These are phyloP conservation scores for Monomorium pharaonis DNA, from an alignment of 1,140 invertebrate genomes.

Conservation along the genomic window DNA sequence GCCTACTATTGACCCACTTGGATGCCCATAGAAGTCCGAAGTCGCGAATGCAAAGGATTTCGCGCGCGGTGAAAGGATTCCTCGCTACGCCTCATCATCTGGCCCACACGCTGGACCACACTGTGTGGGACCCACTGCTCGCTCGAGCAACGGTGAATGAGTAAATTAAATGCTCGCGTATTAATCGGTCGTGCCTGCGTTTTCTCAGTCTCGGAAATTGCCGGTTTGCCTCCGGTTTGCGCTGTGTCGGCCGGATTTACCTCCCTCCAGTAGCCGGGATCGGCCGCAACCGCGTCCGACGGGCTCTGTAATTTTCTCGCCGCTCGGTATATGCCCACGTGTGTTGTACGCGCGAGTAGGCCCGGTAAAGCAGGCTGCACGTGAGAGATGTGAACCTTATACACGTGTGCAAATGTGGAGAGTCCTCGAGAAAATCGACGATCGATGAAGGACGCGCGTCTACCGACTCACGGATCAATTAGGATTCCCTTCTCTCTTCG, in stretches of 20 bases:
- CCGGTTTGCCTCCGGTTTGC: slow-evolving; percentile 69
- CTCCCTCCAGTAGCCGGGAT: slow-evolving; percentile 60
- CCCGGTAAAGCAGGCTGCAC: neutral
- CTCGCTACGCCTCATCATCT: slow-evolving; percentile 62
- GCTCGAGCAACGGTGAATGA: slow-evolving; percentile 73
- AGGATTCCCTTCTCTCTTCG: neutral
- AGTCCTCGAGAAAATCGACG: slow-evolving; percentile 41
- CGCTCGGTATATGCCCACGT: slow-evolving; percentile 75
- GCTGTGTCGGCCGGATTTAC: slow-evolving; percentile 33
- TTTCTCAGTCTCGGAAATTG: slow-evolving; percentile 78
- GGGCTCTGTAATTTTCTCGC: slow-evolving; percentile 81
- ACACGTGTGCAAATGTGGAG: neutral
- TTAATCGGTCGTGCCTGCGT: slow-evolving; percentile 76
- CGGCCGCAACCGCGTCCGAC: slow-evolving; percentile 44
- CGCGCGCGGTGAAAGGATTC: neutral
- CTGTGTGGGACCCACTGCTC: slow-evolving; percentile 35
- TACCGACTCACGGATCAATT: neutral
- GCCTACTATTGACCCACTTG: slow-evolving; percentile 20
- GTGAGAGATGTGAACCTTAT: slow-evolving; percentile 39
- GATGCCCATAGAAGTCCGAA: slow-evolving; percentile 8
- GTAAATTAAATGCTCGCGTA: slow-evolving; percentile 79
- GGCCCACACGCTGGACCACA: slow-evolving; percentile 64
- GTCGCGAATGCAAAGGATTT: neutral
- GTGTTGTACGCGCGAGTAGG: slow-evolving; percentile 23
- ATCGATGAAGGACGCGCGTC: slow-evolving; percentile 20